A percentile compares a stretch with the other conserved stretches of the same genome.
Conservation (phyloP, 2,797 vertebrate genomes). For the Cynopterus sphinx region DNA sequence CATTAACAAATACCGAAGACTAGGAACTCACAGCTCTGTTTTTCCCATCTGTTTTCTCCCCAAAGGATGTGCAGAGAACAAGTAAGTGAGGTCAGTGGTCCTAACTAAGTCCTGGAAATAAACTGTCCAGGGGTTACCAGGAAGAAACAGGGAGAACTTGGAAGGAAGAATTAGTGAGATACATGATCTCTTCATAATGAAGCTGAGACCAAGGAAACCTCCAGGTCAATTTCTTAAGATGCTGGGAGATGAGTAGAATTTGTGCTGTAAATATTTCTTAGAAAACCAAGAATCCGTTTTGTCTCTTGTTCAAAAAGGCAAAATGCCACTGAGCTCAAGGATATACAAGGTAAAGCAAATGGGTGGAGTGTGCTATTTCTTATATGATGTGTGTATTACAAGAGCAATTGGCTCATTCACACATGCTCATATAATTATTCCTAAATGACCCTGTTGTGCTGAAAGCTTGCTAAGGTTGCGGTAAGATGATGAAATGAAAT, state of each 20-base stretch:
- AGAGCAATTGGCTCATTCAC: slow-evolving; percentile 38
- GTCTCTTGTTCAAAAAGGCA: not conserved
- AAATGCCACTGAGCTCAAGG: slow-evolving; percentile 45
- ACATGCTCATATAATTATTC: slow-evolving; percentile 53
- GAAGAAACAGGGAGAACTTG: not conserved
- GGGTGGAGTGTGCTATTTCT: slow-evolving; percentile 38
- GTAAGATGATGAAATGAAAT: slow-evolving; percentile 61
- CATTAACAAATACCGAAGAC: not conserved
- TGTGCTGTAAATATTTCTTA: slow-evolving; percentile 22
- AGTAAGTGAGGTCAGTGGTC: not conserved
- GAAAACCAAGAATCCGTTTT: slow-evolving; percentile 6
- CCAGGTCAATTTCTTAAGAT: slow-evolving; percentile 19
- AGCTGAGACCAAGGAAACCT: not conserved
- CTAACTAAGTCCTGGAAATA: not conserved
- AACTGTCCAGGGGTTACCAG: not conserved
- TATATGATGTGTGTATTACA: not conserved
- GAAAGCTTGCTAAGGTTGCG: slow-evolving; percentile 54
- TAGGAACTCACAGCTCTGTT: not conserved
- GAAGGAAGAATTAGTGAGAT: not conserved
- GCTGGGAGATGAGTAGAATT: not conserved
- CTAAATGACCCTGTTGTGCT: slow-evolving; percentile 55
- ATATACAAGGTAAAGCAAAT: not conserved
- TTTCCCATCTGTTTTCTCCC: slow-evolving; percentile 25
- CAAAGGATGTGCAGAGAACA: not conserved
- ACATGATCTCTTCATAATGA: not conserved